Conservation (phyloP, 2,888 invertebrate genomes). For the Stomorhina lunata region DNA sequence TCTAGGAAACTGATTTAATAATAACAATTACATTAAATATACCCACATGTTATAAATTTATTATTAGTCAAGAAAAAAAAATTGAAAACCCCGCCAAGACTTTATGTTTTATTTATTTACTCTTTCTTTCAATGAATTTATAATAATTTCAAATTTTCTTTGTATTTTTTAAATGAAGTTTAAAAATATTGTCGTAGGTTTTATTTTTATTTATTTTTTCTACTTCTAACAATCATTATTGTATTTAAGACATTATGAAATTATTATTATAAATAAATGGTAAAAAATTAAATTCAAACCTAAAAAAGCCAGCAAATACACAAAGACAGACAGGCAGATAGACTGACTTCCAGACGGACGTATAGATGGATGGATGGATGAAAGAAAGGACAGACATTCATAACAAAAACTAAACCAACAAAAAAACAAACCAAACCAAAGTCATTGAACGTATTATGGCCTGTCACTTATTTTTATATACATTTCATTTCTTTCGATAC, state of each 20-base stretch:
- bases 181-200: conserved; percentile 66
- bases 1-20: not conserved
- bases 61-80: not conserved
- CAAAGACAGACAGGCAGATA: not conserved
- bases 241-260: conserved; percentile 52
- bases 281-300: conserved; percentile 49
- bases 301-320: not conserved
- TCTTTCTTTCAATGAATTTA: conserved; percentile 26
- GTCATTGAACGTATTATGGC: conserved; percentile 65
- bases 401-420: conserved; percentile 33
- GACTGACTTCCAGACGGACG: not conserved
- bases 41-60: not conserved
- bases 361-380: not conserved
- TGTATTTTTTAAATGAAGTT: conserved; percentile 25
- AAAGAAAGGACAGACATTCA: conserved; percentile 19
- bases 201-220: conserved; percentile 27
- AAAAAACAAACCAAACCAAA: no score
- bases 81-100: conserved; percentile 18
- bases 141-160: conserved; percentile 7
- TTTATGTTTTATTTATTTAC: conserved; percentile 11
- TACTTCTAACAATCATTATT: not conserved
- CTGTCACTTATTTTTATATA: conserved; percentile 58
- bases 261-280: conserved; percentile 51
- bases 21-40: not conserved
- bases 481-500: conserved; percentile 45